Percentiles rank a stretch among this genome's conserved stretches.
Evolutionary conservation across 1,140 invertebrate species (phyloP).

Genomic region (Sminthurides bifidus): DNA sequence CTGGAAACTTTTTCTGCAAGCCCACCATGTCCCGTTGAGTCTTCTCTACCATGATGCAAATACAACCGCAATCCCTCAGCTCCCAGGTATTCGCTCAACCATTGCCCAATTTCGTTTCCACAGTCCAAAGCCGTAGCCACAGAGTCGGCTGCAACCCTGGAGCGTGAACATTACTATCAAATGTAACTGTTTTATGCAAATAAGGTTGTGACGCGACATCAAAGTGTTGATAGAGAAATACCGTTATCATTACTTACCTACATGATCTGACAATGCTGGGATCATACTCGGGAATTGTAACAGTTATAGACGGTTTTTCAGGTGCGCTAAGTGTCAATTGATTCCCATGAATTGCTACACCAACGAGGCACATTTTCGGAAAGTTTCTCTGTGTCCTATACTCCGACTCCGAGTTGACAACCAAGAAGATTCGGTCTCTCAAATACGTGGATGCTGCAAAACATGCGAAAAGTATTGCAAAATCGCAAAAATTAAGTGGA

Average conservation of each 20-base stretch:
- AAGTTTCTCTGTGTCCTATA: slow-evolving; percentile 27
- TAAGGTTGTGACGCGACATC: not conserved
- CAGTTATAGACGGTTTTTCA: not conserved
- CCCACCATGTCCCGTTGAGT: slow-evolving; percentile 30
- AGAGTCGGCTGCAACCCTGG: slow-evolving; percentile 23
- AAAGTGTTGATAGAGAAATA: not conserved
- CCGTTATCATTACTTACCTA: slow-evolving; percentile 11
- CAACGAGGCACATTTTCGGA: slow-evolving; percentile 25
- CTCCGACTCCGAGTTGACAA: slow-evolving; percentile 12
- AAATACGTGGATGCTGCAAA: slow-evolving; percentile 14
- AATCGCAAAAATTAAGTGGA: too few relatives aligned
- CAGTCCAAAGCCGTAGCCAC: slow-evolving; percentile 33
- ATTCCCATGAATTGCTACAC: slow-evolving; percentile 17
- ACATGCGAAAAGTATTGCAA: not conserved
- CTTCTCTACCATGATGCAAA: slow-evolving; percentile 30
- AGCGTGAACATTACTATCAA: not conserved
- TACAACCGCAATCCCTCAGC: slow-evolving; percentile 32
- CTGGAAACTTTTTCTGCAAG: slow-evolving; percentile 25
- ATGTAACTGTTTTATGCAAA: not conserved
- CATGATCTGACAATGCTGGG: slow-evolving; percentile 10
- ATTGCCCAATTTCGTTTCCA: slow-evolving; percentile 34
- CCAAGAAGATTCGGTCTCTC: slow-evolving; percentile 27
- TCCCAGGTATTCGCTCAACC: slow-evolving; percentile 34
- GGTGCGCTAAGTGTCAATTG: slow-evolving; percentile 15
- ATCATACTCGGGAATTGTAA: slow-evolving; percentile 18